Conservation (phyloP, 2,113 vertebrate species). For the Etheostoma cragini region DNA sequence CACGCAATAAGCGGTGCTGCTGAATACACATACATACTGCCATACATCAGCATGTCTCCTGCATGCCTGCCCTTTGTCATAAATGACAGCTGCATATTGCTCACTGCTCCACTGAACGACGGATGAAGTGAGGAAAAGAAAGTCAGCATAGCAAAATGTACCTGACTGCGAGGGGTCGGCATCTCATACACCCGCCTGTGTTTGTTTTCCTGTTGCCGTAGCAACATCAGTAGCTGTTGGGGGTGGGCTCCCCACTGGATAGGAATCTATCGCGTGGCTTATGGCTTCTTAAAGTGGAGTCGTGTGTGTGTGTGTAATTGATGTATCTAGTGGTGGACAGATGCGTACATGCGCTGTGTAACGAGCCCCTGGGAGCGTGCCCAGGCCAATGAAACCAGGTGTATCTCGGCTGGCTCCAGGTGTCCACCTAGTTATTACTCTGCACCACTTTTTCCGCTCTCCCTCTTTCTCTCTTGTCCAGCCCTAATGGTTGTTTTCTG, state of each 20-base stretch:
- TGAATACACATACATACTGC: slow-evolving; percentile 3
- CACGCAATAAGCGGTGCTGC: not conserved
- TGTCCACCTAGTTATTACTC: slow-evolving; percentile 76
- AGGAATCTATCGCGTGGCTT: slow-evolving; percentile 45
- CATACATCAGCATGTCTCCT: slow-evolving; percentile 11
- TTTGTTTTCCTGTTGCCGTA: slow-evolving; percentile 73
- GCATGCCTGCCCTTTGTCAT: slow-evolving; percentile 36
- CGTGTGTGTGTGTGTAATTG: slow-evolving; percentile 38
- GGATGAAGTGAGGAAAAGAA: slow-evolving; percentile 36
- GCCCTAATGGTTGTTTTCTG: slow-evolving; percentile 67
- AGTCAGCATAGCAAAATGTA: slow-evolving; percentile 33
- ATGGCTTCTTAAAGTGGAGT: slow-evolving; percentile 40
- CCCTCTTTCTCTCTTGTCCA: slow-evolving; percentile 34
- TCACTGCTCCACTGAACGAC: slow-evolving; percentile 37
- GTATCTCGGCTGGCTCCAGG: slow-evolving; percentile 69
- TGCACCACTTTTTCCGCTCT: slow-evolving; percentile 68
- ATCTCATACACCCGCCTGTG: slow-evolving; percentile 19
- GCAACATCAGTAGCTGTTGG: slow-evolving; percentile 37
- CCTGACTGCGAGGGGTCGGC: slow-evolving; percentile 26
- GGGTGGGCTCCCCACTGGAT: slow-evolving; percentile 38
- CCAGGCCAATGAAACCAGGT: slow-evolving; percentile 77
- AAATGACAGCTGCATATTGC: slow-evolving; percentile 44
- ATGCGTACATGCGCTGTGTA: slow-evolving; percentile 46
- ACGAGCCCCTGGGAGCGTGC: slow-evolving; percentile 69
- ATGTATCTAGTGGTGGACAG: slow-evolving; percentile 65